These are phyloP conservation scores for Paragorgia papillata DNA, from an alignment of 92 coral and sea anemone genomes.

Conservation along the genomic window DNA sequence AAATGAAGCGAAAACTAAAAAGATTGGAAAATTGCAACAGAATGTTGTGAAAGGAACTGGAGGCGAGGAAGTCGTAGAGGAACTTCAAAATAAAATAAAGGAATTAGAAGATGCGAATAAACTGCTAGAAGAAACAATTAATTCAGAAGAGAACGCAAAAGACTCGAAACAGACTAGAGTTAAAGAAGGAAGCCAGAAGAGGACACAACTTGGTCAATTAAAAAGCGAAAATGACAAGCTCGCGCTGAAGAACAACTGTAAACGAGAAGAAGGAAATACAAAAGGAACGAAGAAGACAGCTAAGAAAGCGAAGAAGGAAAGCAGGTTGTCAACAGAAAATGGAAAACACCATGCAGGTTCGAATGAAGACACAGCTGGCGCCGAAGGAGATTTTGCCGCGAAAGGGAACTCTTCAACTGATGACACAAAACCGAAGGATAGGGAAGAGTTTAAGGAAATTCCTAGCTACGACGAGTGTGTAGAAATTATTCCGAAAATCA, in stretches of 20 bases:
- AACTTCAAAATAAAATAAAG: background rate
- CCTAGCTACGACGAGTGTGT: constrained; percentile 9
- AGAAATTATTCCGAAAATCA: constrained; percentile 12
- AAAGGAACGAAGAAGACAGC: background rate
- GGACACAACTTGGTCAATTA: constrained; percentile 55
- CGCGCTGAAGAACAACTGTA: constrained; percentile 57
- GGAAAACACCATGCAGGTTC: background rate
- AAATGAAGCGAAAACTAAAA: background rate
- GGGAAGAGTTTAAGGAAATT: background rate
- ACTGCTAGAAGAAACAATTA: constrained; percentile 64
- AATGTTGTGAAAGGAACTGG: background rate
- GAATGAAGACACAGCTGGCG: background rate
- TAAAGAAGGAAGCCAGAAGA: constrained; percentile 53
- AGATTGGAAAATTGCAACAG: background rate
- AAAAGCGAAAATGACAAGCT: constrained; percentile 59
- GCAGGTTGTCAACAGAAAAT: background rate
- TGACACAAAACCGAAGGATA: background rate
- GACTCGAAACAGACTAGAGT: constrained; percentile 58
- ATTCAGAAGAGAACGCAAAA: constrained; percentile 66
- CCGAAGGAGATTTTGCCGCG: background rate
- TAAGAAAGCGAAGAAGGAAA: background rate
- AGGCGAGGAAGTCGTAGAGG: background rate
- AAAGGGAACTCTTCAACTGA: background rate
- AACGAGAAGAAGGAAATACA: constrained; percentile 41
- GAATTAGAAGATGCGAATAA: constrained; percentile 39